These are phyloP conservation scores for Falco berigora DNA, from an alignment of 2,797 vertebrate genomes.

Conservation along the genomic window DNA sequence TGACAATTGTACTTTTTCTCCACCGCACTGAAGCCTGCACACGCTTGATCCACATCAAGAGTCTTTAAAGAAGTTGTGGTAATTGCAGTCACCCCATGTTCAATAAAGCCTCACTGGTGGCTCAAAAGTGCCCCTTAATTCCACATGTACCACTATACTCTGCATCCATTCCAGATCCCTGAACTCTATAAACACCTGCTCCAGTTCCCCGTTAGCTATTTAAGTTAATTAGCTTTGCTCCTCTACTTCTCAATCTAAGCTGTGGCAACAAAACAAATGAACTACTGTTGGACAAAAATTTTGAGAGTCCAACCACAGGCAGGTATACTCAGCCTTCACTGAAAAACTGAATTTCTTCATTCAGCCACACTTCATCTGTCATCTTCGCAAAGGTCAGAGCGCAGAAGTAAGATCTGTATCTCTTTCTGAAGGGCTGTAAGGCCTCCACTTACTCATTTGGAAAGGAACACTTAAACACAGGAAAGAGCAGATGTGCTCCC, in stretches of 20 bases:
- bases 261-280: neutral
- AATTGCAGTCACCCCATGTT: neutral
- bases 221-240: neutral
- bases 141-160: too few relatives aligned
- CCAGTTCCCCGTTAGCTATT: neutral
- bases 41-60: neutral
- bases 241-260: neutral
- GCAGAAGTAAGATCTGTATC: neutral
- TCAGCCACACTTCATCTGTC: neutral
- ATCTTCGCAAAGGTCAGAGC: neutral
- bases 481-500: too few relatives aligned
- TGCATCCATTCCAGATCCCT: neutral
- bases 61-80: neutral
- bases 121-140: neutral
- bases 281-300: neutral
- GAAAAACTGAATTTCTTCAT: neutral
- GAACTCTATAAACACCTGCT: neutral
- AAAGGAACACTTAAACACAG: neutral
- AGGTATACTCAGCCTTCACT: neutral
- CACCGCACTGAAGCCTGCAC: neutral
- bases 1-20: neutral
- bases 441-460: neutral
- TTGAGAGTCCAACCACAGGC: neutral
- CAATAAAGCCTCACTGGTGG: neutral
- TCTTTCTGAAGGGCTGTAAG: neutral